These are phyloP conservation scores for Beaufortia kweichowensis DNA, from an alignment of 2,113 vertebrate species.

Conservation along the genomic window DNA sequence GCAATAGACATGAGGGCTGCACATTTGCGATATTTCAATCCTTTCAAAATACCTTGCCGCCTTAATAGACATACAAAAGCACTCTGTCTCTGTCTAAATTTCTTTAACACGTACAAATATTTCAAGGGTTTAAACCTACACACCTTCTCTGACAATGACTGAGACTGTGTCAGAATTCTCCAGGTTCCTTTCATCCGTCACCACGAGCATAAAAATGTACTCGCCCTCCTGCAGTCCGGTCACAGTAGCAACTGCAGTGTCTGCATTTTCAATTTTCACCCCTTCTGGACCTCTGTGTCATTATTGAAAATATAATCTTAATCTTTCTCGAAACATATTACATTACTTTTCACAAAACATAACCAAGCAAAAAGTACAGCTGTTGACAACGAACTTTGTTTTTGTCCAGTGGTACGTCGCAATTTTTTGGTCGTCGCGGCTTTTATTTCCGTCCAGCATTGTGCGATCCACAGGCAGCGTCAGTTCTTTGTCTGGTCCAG, in stretches of 20 bases:
- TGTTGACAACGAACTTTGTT: constrained; percentile 75
- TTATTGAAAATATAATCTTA: not conserved
- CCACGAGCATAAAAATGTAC: constrained; percentile 90
- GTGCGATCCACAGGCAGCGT: constrained; percentile 93
- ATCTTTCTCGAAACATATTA: not conserved
- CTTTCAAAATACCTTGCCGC: no score
- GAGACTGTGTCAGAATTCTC: constrained; percentile 84
- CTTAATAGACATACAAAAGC: not conserved
- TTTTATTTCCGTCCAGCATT: constrained; percentile 91
- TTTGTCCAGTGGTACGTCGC: constrained; percentile 88
- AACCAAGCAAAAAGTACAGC: not conserved
- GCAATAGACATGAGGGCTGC: no score
- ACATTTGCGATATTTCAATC: no score
- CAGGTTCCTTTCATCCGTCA: constrained; percentile 89
- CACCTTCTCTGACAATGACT: constrained; percentile 93
- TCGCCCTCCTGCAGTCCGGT: constrained; percentile 88
- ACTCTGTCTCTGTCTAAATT: no score
- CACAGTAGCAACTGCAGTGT: constrained; percentile 84
- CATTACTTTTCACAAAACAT: not conserved
- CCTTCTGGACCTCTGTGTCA: constrained; percentile 85
- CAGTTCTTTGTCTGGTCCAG: constrained; percentile 96
- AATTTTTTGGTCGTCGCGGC: constrained; percentile 94
- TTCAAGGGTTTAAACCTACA: not conserved
- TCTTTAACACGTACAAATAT: not conserved
- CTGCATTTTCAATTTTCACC: constrained; percentile 89